Conservation (phyloP, 64 coral and sea anemone species). For the Montipora cactus region DNA sequence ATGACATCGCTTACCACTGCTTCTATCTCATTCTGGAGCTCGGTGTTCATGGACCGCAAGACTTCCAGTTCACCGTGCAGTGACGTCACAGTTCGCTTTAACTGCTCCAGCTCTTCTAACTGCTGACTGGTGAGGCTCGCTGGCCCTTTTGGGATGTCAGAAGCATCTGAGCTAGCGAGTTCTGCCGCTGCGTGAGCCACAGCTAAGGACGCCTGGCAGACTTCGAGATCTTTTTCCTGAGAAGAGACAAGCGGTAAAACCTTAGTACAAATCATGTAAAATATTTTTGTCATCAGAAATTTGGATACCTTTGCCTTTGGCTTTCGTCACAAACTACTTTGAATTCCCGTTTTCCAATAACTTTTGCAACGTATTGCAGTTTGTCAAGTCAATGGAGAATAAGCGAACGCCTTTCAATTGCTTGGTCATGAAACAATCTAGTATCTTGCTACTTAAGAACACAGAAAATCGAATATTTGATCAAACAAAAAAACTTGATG, state of each 20-base stretch:
- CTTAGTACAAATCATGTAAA: not conserved
- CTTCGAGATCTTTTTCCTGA: constrained; percentile 77
- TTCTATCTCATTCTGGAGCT: constrained; percentile 48
- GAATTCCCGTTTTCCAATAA: too few relatives aligned
- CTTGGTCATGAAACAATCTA: too few relatives aligned
- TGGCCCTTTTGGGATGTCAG: not conserved
- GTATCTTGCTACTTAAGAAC: too few relatives aligned
- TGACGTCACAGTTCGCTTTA: constrained; percentile 52
- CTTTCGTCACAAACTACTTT: too few relatives aligned
- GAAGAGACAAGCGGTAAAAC: not conserved
- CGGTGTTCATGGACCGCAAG: constrained; percentile 58
- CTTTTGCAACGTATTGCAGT: too few relatives aligned
- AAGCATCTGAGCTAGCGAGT: constrained; percentile 56
- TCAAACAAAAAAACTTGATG: too few relatives aligned
- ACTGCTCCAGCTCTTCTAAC: constrained; percentile 59
- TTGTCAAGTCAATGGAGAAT: too few relatives aligned
- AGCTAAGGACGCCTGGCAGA: constrained; percentile 68
- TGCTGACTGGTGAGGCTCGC: constrained; percentile 54
- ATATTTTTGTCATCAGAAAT: too few relatives aligned
- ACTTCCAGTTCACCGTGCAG: constrained; percentile 68
- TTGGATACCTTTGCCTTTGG: too few relatives aligned
- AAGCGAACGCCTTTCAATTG: too few relatives aligned
- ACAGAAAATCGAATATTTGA: too few relatives aligned
- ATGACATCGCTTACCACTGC: constrained; percentile 37
- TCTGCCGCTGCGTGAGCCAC: constrained; percentile 76